A percentile compares a stretch with the other conserved stretches of the same genome.
These are phyloP conservation scores for Halcyon senegalensis DNA, from an alignment of 2,113 vertebrate genomes.

Conservation along the genomic window DNA sequence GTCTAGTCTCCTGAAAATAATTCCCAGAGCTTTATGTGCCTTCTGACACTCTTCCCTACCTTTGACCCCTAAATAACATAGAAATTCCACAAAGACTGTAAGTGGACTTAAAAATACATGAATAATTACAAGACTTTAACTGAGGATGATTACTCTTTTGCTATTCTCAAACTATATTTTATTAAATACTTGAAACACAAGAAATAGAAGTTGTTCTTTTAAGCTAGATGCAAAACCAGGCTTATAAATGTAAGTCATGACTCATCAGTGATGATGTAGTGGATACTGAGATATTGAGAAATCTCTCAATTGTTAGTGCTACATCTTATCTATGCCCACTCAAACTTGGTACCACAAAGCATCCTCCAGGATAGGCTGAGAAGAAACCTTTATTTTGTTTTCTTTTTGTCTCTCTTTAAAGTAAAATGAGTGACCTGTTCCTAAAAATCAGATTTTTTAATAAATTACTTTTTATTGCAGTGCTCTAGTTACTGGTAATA, in stretches of 20 bases:
- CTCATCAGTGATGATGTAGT: background rate
- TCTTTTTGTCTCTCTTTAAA: background rate
- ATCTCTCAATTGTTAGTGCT: background rate
- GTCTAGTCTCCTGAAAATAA: background rate
- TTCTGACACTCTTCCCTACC: background rate
- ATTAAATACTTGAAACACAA: background rate
- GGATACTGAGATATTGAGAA: background rate
- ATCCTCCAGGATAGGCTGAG: background rate
- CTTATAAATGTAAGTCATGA: background rate
- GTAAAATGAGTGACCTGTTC: background rate
- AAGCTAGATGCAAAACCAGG: background rate
- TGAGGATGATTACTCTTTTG: background rate
- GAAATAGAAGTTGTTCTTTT: background rate
- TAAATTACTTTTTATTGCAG: background rate
- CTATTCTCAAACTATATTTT: background rate
- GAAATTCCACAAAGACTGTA: background rate
- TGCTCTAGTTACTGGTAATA: background rate
- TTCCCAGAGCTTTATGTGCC: background rate
- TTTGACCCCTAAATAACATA: background rate
- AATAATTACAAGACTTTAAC: background rate
- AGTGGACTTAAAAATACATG: background rate
- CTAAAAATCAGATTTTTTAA: background rate
- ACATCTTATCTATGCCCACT: background rate
- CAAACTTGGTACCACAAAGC: background rate
- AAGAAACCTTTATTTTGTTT: background rate